Evolutionary conservation across 2,113 vertebrate genomes (phyloP), one percentile per base, ranked within the genome.

Genomic region (Bubo bubo): DNA sequence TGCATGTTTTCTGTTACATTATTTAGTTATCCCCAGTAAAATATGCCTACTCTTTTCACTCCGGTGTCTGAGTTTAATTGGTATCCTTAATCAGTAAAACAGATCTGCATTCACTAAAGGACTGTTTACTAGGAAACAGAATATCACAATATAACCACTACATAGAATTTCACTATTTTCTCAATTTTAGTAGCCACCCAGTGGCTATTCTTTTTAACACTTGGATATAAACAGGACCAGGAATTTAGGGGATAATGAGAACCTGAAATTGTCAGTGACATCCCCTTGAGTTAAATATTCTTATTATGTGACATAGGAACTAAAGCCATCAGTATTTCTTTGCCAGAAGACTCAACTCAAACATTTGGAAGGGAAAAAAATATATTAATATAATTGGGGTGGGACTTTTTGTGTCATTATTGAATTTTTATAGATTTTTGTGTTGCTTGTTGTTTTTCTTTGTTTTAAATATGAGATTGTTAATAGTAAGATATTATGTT

Each of bases 161-260:
- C 77, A 72, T 56, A 32, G 60, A 83, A 93, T 64, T 64, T 64
- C 6, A 58, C 52, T 41, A 80, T 26, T 80, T 94, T 52, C 66
- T 88, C 86, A 93, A 64, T 95, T 87, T 79, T 22, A 63, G 79
- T 71, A 91, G 84, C 76, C 96, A 95, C 45, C 45, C 45, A 45
- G 45, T 45, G 45, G 45, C 45, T 45, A 45, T 8, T 45, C 45
- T 45, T 45, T 45, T 45, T 18, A 45, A 45, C 18, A 19, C 45
- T 45, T 45, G 16, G 45, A 45, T 16, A 18, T 45, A 45, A 45
- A 45, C 45, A 45, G 45, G 45, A 16, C 45, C 16, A 19, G 45
- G 45, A 45, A 45, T 19, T 45, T 19, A 17, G 18, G 45, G 19
- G 45, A 45, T 45, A 16, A 19, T 53, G 15, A 70, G 90, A 86